Percentiles rank a stretch among this genome's conserved stretches.
Conservation (phyloP, 2,797 vertebrate genomes). For the Uromys caudimaculatus region DNA sequence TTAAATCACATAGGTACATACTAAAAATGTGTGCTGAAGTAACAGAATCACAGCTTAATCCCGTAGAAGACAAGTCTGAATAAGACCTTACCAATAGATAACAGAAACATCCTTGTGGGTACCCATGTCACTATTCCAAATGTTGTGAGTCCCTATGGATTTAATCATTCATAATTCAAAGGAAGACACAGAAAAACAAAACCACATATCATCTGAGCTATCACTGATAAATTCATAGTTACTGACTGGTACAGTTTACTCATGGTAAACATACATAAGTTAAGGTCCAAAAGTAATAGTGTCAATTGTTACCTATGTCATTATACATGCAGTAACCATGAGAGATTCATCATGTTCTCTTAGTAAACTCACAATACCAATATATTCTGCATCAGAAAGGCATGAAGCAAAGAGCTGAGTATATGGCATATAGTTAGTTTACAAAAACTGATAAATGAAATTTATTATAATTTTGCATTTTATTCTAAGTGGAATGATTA, state of each 20-base stretch:
- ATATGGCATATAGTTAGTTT: background rate
- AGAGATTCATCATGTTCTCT: background rate
- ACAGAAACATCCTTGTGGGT: background rate
- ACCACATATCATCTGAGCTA: background rate
- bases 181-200: background rate
- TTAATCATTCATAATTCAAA: background rate
- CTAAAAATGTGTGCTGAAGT: background rate
- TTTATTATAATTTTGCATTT: background rate
- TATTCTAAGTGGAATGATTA: background rate
- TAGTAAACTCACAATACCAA: background rate
- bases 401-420: background rate
- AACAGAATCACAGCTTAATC: background rate
- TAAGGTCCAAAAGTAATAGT: background rate
- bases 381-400: background rate
- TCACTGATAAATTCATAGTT: background rate
- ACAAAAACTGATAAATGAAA: background rate
- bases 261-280: background rate
- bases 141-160: background rate
- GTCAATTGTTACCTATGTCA: fast-evolving
- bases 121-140: background rate
- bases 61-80: background rate
- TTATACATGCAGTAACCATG: background rate
- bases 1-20: background rate
- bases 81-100: background rate
- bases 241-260: background rate